Percentiles rank a stretch among this genome's conserved stretches.
Evolutionary conservation across 2,888 invertebrate species (phyloP).

Genomic region (Arge pagana): DNA sequence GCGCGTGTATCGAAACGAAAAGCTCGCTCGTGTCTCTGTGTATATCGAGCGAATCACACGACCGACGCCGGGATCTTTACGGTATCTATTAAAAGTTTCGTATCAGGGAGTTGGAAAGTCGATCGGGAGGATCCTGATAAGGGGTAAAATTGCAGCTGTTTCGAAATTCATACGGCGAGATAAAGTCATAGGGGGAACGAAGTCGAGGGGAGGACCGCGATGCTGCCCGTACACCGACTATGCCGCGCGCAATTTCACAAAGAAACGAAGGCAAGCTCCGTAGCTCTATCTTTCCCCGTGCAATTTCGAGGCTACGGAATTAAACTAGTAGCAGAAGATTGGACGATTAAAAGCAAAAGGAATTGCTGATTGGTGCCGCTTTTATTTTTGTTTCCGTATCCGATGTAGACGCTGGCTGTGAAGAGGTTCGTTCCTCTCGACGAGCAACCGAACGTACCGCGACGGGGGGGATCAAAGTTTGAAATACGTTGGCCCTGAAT

Average conservation of each 20-base stretch:
- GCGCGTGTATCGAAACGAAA: too few species aligned
- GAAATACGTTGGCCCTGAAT: too few species aligned
- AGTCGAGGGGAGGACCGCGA: background rate
- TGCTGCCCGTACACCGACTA: background rate
- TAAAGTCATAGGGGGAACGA: conserved; percentile 2
- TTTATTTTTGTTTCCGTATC: too few species aligned
- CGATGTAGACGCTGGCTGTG: too few species aligned
- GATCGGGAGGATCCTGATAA: background rate
- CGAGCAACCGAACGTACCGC: too few species aligned
- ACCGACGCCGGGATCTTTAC: too few species aligned
- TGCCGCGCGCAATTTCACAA: background rate
- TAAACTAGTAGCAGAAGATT: background rate
- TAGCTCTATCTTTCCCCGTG: background rate
- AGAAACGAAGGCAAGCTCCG: background rate
- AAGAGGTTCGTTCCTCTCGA: too few species aligned
- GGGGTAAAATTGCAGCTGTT: conserved; percentile 8
- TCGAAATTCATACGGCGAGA: conserved; percentile 5
- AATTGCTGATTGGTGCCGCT: background rate
- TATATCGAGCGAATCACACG: too few species aligned
- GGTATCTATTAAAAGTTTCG: too few species aligned
- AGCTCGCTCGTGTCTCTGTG: too few species aligned
- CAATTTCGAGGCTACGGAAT: background rate
- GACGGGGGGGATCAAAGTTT: too few species aligned
- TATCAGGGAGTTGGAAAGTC: background rate
- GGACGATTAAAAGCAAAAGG: background rate